These are phyloP conservation scores for Xestia rhomboidea DNA, from an alignment of 2,888 invertebrate genomes.

Conservation along the genomic window DNA sequence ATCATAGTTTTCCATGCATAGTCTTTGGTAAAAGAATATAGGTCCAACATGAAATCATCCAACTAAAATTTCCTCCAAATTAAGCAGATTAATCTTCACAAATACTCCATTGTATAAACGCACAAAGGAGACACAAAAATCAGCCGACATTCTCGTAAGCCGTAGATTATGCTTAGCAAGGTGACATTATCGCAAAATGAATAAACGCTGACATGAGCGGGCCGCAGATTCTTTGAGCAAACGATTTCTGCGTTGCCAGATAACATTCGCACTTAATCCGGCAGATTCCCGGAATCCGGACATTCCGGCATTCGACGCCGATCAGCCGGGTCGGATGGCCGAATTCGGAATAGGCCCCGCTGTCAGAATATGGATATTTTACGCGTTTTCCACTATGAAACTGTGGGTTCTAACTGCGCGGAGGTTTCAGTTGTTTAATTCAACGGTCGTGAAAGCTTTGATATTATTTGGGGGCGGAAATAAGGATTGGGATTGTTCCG, in stretches of 20 bases:
- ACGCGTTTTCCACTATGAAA: constrained; percentile 43
- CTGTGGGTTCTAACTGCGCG: constrained; percentile 30
- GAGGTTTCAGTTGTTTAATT: constrained; percentile 42
- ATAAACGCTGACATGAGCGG: constrained; percentile 74
- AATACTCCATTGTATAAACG: constrained; percentile 40
- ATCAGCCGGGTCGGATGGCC: constrained; percentile 66
- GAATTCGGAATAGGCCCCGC: constrained; percentile 70
- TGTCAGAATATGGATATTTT: constrained; percentile 62
- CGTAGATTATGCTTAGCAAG: constrained; percentile 64
- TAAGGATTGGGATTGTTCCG: background rate
- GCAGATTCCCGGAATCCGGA: constrained; percentile 32
- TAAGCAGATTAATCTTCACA: constrained; percentile 48
- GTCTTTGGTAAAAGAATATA: background rate
- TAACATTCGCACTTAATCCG: constrained; percentile 70
- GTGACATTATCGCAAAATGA: constrained; percentile 67
- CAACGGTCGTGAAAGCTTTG: constrained; percentile 10
- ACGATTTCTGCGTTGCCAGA: constrained; percentile 70
- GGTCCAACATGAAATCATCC: constrained; percentile 2
- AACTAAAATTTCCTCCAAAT: constrained; percentile 44
- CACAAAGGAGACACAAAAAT: constrained; percentile 47
- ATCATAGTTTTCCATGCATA: background rate
- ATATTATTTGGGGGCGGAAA: constrained; percentile 22
- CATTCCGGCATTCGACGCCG: constrained; percentile 64
- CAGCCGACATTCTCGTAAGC: constrained; percentile 42
- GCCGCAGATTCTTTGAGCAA: constrained; percentile 66